Percentiles rank a stretch among this genome's conserved stretches.
These are phyloP conservation scores for Alitta virens DNA, from an alignment of 2,888 invertebrate species.

Conservation along the genomic window DNA sequence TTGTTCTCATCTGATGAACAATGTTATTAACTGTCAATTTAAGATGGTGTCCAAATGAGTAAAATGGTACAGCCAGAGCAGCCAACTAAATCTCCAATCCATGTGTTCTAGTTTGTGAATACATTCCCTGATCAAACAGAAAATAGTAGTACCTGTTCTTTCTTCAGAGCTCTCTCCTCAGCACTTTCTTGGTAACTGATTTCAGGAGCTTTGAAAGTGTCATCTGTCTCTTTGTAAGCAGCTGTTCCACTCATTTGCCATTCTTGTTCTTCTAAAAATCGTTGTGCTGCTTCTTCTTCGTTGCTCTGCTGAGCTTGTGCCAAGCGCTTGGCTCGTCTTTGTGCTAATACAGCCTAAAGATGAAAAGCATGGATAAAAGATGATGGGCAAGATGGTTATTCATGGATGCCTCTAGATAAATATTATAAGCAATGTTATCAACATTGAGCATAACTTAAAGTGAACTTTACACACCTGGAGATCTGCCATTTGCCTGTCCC, in stretches of 20 bases:
- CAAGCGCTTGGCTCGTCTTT: conserved; percentile 36
- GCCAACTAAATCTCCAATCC: too few species aligned
- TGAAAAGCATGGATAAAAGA: too few species aligned
- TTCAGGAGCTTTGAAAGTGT: conserved; percentile 36
- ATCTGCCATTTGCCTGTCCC: conserved; percentile 41
- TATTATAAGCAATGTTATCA: too few species aligned
- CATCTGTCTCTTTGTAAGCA: conserved; percentile 24
- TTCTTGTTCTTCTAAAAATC: conserved; percentile 43
- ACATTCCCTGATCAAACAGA: too few species aligned
- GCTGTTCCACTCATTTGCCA: conserved; percentile 39
- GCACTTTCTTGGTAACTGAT: conserved; percentile 33
- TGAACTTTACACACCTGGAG: conserved; percentile 44
- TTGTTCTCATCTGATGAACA: too few species aligned
- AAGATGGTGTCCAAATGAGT: too few species aligned
- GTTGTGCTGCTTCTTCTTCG: conserved; percentile 46
- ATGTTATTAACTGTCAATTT: too few species aligned
- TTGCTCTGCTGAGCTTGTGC: conserved; percentile 37
- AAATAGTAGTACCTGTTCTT: conserved; percentile 51
- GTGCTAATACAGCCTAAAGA: conserved; percentile 42
- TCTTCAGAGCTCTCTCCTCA: conserved; percentile 46
- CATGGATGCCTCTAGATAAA: too few species aligned
- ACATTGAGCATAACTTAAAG: too few species aligned
- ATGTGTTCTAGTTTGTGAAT: too few species aligned
- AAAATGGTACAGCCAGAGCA: too few species aligned
- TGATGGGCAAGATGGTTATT: too few species aligned